Base-by-base conservation (phyloP, 2,888 invertebrate species). In the Halocaridina rubra region DNA sequence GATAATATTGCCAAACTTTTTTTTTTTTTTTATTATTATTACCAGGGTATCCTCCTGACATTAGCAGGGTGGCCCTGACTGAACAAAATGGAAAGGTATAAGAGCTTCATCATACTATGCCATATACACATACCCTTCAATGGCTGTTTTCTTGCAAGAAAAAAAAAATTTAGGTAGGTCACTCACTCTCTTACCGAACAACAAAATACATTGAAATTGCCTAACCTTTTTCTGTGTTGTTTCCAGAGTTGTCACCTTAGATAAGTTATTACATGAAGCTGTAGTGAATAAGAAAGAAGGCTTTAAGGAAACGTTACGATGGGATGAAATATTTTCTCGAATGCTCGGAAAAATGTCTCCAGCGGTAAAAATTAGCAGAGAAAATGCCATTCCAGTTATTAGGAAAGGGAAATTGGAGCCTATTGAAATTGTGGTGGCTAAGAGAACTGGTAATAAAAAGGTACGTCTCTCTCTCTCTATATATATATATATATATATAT, bases 391-490 rank as follows among this genome's bases (percentile, higher is more conserved):
- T 13, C 81, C 89, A 5, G 89, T 90, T 8, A 81, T 93, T 32
- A 92, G 92, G 89, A 95, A 94, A 90, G 94, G 94, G 69, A 94
- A 94, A 90, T 92, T 97, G 75, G 94, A 95, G 46, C 94, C 95
- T 3, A 94, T 98, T 88, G 94, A 93, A 89, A 94, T 98, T 92
- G 93, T 93, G 19, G 93, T 96, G 5, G 94, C 93, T 24, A 94
- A 94, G n/a, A 92, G 97, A 85, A 94, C 95, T 27, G 95, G 96
- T 27, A 96, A 96, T 90, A 98, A 98, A 91, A 97, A 97, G 93
- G 97, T 95, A 79, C 2, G 72, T 61, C 7, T 1, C 1, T 10
- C 29, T 74, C 0, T 59, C 22, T 39, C 64, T 80, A 29, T 72
- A 72, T 72, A 72, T 72, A 72, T 32, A 72, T 72, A 72, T 72